phyloP scores from a whole-genome alignment of 2,888 invertebrate species.

The Phyllotreta cruciferae region DNA sequence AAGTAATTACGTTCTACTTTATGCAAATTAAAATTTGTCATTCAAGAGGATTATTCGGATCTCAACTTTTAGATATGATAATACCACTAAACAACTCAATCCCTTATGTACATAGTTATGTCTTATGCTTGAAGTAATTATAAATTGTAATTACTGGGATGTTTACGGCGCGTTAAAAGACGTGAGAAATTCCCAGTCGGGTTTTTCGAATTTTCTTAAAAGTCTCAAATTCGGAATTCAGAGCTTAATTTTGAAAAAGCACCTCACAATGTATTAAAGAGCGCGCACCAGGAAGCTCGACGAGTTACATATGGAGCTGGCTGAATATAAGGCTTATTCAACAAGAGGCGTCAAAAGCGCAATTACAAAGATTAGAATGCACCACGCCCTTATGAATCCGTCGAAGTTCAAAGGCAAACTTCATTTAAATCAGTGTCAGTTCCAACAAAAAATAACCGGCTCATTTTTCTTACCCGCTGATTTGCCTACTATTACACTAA shows the following conservation, averaged over 20 bases:
- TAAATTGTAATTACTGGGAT: no score
- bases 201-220: slow-evolving; percentile 1
- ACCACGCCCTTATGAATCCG: slow-evolving; percentile 27
- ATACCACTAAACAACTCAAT: slow-evolving; percentile 15
- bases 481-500: no score
- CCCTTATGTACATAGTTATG: not conserved
- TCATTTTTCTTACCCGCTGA: slow-evolving; percentile 1
- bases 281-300: slow-evolving; percentile 15
- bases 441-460: slow-evolving; percentile 4
- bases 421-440: slow-evolving; percentile 24
- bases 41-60: slow-evolving; percentile 16
- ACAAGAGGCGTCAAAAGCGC: slow-evolving; percentile 42
- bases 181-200: not conserved
- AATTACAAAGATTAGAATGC: slow-evolving; percentile 46
- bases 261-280: slow-evolving; percentile 36
- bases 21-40: slow-evolving; percentile 24
- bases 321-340: slow-evolving; percentile 44
- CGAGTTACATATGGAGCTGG: slow-evolving; percentile 41
- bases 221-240: slow-evolving; percentile 11
- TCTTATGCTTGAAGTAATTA: no score
- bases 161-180: not conserved
- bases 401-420: slow-evolving; percentile 30
- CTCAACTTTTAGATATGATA: slow-evolving; percentile 25
- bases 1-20: slow-evolving; percentile 21
- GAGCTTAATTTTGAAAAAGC: slow-evolving; percentile 37